phyloP scores from a whole-genome alignment of 2,888 invertebrate species.

The Scaptodrosophila latifasciaeformis region DNA sequence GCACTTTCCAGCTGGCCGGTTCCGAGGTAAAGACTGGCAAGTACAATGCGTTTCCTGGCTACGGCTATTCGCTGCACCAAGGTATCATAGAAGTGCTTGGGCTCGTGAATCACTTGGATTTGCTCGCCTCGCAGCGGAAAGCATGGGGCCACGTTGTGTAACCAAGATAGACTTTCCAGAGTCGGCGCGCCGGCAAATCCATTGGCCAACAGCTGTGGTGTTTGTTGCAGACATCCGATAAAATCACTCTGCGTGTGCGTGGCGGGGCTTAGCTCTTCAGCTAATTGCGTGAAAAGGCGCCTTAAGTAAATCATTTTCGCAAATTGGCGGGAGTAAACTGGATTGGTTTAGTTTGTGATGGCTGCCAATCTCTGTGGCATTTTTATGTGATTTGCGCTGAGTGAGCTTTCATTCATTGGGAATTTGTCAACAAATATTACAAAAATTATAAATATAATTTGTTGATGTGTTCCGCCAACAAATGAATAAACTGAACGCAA shows the following conservation, averaged over 20 bases:
- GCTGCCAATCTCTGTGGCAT: too few species aligned
- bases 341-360: too few species aligned
- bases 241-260: conserved; percentile 62
- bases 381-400: too few species aligned
- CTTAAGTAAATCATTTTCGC: conserved; percentile 54
- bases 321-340: too few species aligned
- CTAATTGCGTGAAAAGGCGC: conserved; percentile 70
- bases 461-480: too few species aligned
- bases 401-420: too few species aligned
- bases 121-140: conserved; percentile 82
- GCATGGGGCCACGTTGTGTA: conserved; percentile 80
- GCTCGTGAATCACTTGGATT: conserved; percentile 85
- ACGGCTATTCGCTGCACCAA: conserved; percentile 80
- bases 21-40: conserved; percentile 95
- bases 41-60: conserved; percentile 83
- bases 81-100: conserved; percentile 84
- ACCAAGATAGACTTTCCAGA: conserved; percentile 79
- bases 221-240: conserved; percentile 57
- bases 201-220: conserved; percentile 49
- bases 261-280: conserved; percentile 65
- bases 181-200: conserved; percentile 63
- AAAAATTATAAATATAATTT: too few species aligned
- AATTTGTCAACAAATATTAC: too few species aligned
- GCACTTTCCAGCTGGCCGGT: conserved; percentile 88
- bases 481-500: too few species aligned